Evolutionary conservation across 1,140 invertebrate genomes (phyloP).

Genomic region (Pemphigus obesinymphae): DNA sequence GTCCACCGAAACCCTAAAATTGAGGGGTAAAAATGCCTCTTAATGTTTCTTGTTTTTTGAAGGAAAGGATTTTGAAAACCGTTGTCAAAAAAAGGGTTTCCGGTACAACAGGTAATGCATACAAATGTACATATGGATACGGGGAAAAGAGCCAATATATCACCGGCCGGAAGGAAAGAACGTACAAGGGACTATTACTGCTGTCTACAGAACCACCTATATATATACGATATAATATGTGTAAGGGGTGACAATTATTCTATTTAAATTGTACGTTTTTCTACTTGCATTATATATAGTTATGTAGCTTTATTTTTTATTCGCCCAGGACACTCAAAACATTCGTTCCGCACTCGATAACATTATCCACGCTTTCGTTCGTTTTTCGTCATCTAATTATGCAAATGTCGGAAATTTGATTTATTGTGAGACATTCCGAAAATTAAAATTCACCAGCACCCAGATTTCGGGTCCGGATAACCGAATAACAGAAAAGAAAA

Average conservation of each 20-base stretch:
- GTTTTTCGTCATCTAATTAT: background rate
- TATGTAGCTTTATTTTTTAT: background rate
- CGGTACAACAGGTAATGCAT: background rate
- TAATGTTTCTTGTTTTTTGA: background rate
- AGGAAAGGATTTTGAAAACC: background rate
- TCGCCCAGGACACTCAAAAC: constrained; percentile 22
- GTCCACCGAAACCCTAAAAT: too few relatives aligned
- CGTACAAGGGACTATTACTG: background rate
- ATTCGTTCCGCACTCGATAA: constrained; percentile 42
- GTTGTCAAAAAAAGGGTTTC: background rate
- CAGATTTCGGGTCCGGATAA: background rate
- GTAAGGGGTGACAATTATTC: background rate
- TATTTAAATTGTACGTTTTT: constrained; percentile 31
- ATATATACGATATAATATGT: too few relatives aligned
- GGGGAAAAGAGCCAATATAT: background rate
- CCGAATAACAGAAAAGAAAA: background rate
- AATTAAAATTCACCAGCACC: constrained; percentile 1
- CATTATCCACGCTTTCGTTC: constrained; percentile 22
- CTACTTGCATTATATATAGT: background rate
- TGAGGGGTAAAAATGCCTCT: too few relatives aligned
- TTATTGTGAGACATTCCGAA: constrained; percentile 36
- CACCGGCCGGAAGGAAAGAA: background rate
- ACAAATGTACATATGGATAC: background rate
- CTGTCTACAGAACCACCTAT: too few relatives aligned
- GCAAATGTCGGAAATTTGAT: constrained; percentile 7